phyloP scores from a whole-genome alignment of 2,113 vertebrate genomes.

The Hirundichthys speculiger region DNA sequence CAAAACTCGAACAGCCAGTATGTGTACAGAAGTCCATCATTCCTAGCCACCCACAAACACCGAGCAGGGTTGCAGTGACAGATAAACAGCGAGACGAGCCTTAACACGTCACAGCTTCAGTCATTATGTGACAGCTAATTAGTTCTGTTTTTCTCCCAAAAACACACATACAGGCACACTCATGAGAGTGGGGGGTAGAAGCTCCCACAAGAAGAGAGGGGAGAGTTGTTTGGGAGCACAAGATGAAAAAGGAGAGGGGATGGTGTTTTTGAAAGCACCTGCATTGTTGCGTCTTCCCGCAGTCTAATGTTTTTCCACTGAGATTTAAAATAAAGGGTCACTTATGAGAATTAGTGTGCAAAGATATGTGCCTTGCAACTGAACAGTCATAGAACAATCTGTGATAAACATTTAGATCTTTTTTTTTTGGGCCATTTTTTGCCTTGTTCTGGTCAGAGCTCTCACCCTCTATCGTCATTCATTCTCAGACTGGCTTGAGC shows the following conservation, averaged over 20 bases:
- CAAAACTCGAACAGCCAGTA: constrained; percentile 62
- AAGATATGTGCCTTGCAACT: no score
- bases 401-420: no score
- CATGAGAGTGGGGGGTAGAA: constrained; percentile 19
- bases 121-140: constrained; percentile 65
- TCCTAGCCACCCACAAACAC: constrained; percentile 66
- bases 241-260: constrained; percentile 35
- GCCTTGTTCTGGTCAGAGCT: no score
- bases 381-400: no score
- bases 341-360: no score
- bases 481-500: no score
- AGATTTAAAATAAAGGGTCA: no score
- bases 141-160: constrained; percentile 54
- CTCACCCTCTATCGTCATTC: no score
- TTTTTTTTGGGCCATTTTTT: no score
- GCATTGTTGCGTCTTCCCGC: constrained; percentile 49
- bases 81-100: constrained; percentile 67
- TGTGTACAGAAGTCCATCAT: constrained; percentile 60
- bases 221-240: constrained; percentile 23
- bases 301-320: no score
- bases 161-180: constrained; percentile 30
- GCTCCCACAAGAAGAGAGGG: constrained; percentile 29
- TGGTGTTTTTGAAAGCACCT: constrained; percentile 23
- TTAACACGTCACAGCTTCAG: constrained; percentile 65
- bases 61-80: constrained; percentile 65